Percentiles rank a stretch among this genome's conserved stretches.
phyloP scores from a whole-genome alignment of 2,888 invertebrate species.

The Parelbella ahira region DNA sequence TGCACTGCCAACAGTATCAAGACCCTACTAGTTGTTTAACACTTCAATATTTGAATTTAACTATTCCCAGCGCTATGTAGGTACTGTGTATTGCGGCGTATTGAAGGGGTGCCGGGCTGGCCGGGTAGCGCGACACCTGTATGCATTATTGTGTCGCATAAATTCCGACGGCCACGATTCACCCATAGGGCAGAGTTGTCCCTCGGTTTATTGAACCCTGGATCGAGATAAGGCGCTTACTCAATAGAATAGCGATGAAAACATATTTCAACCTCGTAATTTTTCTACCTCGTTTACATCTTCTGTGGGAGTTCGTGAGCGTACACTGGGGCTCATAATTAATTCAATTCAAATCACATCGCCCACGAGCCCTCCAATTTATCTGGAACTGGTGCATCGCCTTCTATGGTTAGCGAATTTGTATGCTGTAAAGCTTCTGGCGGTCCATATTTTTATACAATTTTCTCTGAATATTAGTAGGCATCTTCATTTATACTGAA shows the following conservation, averaged over 20 bases:
- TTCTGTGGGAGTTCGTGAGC: constrained; percentile 60
- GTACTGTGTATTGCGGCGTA: constrained; percentile 62
- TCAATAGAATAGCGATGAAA: constrained; percentile 49
- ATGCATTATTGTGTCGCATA: constrained; percentile 76
- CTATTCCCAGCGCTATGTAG: constrained; percentile 61
- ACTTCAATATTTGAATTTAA: constrained; percentile 58
- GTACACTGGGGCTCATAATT: constrained; percentile 61
- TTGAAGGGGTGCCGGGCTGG: constrained; percentile 62
- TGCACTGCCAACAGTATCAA: constrained; percentile 53
- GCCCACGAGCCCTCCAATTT: constrained; percentile 67
- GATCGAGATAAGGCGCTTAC: constrained; percentile 56
- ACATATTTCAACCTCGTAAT: constrained; percentile 56
- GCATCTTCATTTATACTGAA: too few species aligned
- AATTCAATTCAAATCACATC: constrained; percentile 76
- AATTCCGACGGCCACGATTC: constrained; percentile 63
- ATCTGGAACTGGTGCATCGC: constrained; percentile 47
- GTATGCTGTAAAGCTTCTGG: constrained; percentile 25
- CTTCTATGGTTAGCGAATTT: constrained; percentile 53
- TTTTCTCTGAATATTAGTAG: too few species aligned
- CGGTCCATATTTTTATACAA: too few species aligned
- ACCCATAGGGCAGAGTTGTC: constrained; percentile 51
- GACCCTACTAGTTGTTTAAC: constrained; percentile 63
- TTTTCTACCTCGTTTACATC: constrained; percentile 61
- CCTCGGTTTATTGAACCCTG: constrained; percentile 71
- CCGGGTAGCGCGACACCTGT: constrained; percentile 70